Evolutionary conservation across 2,113 vertebrate species (phyloP).

Genomic region (Forbesichthys papilliferus): DNA sequence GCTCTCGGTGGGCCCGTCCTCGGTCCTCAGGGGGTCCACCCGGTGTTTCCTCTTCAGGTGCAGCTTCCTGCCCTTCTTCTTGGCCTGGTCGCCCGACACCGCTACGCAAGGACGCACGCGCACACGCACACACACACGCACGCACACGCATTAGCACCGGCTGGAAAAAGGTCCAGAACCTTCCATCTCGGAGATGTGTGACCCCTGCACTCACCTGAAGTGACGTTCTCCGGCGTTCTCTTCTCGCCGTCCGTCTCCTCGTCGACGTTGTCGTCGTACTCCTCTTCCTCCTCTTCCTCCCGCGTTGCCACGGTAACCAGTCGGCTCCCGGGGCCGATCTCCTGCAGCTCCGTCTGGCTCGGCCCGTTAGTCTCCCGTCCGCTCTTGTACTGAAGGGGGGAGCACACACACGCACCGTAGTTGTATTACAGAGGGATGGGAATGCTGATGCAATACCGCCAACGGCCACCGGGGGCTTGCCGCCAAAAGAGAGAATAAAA

Average conservation of each 20-base stretch:
- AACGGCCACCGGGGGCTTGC: too few relatives aligned
- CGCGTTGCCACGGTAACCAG: constrained; percentile 15
- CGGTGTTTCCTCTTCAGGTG: constrained; percentile 87
- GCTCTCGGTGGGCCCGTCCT: constrained; percentile 56
- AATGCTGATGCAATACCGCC: too few relatives aligned
- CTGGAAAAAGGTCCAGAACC: too few relatives aligned
- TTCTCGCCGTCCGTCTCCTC: constrained; percentile 75
- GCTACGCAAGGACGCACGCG: neutral
- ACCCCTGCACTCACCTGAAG: constrained; percentile 68
- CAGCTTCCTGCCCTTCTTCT: constrained; percentile 83
- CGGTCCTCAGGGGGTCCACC: constrained; percentile 85
- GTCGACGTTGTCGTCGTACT: constrained; percentile 75
- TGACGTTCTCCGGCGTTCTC: constrained; percentile 73
- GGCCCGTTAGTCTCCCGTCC: constrained; percentile 78
- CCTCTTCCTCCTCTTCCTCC: constrained; percentile 69
- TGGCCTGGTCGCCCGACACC: constrained; percentile 72
- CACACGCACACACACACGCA: neutral
- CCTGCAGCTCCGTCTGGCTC: constrained; percentile 44
- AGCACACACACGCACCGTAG: too few relatives aligned
- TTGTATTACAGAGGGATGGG: too few relatives aligned
- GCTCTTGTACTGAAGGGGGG: constrained; percentile 79
- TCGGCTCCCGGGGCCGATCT: constrained; percentile 53
- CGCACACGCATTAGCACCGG: neutral
- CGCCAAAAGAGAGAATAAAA: too few relatives aligned
- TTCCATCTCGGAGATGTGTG: too few relatives aligned